Evolutionary conservation across 1,140 invertebrate genomes (phyloP).

Genomic region (Radopholus similis): DNA sequence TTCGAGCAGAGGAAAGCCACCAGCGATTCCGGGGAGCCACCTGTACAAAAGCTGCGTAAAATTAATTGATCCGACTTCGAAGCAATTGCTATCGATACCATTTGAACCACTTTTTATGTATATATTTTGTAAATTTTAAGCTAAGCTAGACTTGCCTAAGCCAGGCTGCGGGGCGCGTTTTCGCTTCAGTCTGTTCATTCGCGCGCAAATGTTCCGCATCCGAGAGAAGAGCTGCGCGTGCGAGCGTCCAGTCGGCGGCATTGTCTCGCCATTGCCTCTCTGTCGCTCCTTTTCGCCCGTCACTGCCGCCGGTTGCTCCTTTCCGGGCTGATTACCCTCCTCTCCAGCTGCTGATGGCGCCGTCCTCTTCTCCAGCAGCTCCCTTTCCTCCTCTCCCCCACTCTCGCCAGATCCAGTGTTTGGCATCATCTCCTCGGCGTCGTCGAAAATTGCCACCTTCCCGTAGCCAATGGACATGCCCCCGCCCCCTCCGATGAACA

Average conservation of each 20-base stretch:
- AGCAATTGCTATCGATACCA: too few relatives aligned
- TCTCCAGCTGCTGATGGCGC: background rate
- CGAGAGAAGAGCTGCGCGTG: conserved; percentile 6
- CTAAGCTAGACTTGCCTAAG: too few relatives aligned
- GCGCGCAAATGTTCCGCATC: conserved; percentile 12
- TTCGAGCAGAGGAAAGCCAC: conserved; percentile 8
- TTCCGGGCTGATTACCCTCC: background rate
- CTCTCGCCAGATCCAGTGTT: background rate
- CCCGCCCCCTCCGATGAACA: too few relatives aligned
- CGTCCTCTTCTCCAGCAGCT: background rate
- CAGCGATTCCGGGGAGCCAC: conserved; percentile 8
- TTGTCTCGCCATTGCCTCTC: background rate
- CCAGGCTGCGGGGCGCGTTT: conserved; percentile 11
- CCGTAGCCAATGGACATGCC: too few relatives aligned
- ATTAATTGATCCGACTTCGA: background rate
- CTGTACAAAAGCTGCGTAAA: background rate
- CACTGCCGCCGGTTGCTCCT: background rate
- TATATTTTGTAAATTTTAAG: too few relatives aligned
- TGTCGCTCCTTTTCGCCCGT: background rate
- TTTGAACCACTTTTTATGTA: too few relatives aligned
- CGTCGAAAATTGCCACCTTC: too few relatives aligned
- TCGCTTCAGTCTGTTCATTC: conserved; percentile 14
- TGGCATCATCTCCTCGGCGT: background rate
- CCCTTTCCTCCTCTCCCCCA: background rate
- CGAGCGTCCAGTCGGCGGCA: background rate